Base-by-base conservation (phyloP, 1,140 invertebrate genomes). In the Philotrypesis tridentata region DNA sequence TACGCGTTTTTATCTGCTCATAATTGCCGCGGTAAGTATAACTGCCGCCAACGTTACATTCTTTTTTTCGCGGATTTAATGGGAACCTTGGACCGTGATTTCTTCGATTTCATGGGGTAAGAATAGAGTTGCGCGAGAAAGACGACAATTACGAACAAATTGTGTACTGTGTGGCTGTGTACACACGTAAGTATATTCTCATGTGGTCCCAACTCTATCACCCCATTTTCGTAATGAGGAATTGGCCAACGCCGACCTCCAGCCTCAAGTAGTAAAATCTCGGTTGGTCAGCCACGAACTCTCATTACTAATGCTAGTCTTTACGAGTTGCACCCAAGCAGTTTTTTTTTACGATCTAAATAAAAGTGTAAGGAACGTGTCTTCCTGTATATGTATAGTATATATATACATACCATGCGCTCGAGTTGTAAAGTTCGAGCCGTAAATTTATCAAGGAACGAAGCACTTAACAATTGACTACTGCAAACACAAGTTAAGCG, bases 391-490 rank as follows among this genome's bases (percentile, higher is more conserved):
- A 43, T 11, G 33, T 8, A 37, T 37, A 37, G n/a, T n/a, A n/a
- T n/a, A n/a, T n/a, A n/a, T n/a, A n/a, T n/a, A n/a, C n/a, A n/a
- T n/a, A n/a, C n/a, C n/a, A n/a, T n/a, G n/a, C n/a, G n/a, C 33
- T 37, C 8, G 8, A 37, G 33, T 37, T 37, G 3, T 14, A 12
- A 14, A 14, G 12, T 43, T 43, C 6, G 7, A 43, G 60, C 21
- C n/a, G 12, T 61, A 61, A 61, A 61, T 61, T 21, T 72, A 27
- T 71, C 17, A 23, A 71, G 8, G 31, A 12, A 25, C 12, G 12
- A 21, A 60, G 43, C 71, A 60, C 60, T 25, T 37, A 76, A 14
- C n/a, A 5, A 76, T 61, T 61, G 23, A 43, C 48, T 61, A 74
- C 48, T 72, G 70, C 40, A 40, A 7, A 8, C 7, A 9, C 29